A percentile compares a stretch with the other conserved stretches of the same genome.
Conservation (phyloP, 2,113 vertebrate species). For the Meleagris gallopavo region DNA sequence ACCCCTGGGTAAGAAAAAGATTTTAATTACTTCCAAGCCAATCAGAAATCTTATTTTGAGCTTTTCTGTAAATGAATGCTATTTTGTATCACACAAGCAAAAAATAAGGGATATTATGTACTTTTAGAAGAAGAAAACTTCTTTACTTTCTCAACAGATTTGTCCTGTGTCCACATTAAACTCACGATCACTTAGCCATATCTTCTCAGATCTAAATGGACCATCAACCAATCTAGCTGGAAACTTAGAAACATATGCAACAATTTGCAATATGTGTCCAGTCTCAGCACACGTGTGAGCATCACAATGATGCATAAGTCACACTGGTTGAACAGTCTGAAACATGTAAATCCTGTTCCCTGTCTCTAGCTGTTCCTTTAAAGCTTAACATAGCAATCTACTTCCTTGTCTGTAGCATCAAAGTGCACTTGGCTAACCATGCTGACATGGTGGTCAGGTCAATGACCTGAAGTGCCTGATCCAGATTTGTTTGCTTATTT, state of each 20-base stretch:
- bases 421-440: background rate
- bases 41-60: background rate
- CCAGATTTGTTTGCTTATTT: background rate
- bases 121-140: background rate
- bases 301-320: rapidly evolving
- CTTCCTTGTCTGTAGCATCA: background rate
- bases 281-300: rapidly evolving
- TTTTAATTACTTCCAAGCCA: slow-evolving; percentile 36
- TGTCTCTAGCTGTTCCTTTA: background rate
- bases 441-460: background rate
- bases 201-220: background rate
- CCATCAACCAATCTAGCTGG: background rate
- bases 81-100: background rate
- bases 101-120: background rate
- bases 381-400: background rate
- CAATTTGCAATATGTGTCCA: rapidly evolving
- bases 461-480: background rate
- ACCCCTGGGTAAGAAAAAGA: background rate
- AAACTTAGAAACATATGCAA: background rate
- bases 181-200: background rate
- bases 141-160: background rate
- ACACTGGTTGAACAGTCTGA: background rate
- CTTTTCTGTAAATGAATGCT: background rate
- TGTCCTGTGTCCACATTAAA: background rate
- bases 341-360: background rate